Percentiles rank a stretch among this genome's conserved stretches.
Conservation (phyloP, 30 jellyfish, hydroid and myxozoan species). For the Aurelia coerulea region DNA sequence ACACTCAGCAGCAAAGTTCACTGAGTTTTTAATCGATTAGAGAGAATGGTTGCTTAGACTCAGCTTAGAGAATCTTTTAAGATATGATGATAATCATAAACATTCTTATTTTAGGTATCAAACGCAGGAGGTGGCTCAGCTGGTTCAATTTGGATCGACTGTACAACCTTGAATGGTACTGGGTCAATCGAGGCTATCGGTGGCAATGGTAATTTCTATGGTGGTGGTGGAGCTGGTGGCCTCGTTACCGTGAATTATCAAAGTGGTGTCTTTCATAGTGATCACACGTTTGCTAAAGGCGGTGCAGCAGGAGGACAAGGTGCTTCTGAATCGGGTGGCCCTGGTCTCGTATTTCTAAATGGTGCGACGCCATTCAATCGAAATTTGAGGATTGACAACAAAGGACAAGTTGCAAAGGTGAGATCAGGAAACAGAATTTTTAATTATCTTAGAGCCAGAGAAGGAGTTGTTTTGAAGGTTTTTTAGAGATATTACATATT, state of each 20-base stretch:
- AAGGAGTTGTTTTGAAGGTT: no score
- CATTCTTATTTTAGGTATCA: not conserved
- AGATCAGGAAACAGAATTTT: no score
- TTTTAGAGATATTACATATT: not conserved
- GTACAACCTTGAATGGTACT: conserved; percentile 33
- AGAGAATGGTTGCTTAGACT: not conserved
- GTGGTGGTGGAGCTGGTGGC: conserved; percentile 82
- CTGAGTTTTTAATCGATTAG: no score
- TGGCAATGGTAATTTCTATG: conserved; percentile 49
- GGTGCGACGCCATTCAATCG: conserved; percentile 38
- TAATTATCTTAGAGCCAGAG: no score
- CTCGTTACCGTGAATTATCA: conserved; percentile 39
- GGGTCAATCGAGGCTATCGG: conserved; percentile 61
- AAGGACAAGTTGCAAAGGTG: conserved; percentile 65
- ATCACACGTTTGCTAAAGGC: conserved; percentile 61
- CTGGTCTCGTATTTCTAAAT: conserved; percentile 54
- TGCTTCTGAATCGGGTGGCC: conserved; percentile 67
- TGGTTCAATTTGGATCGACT: conserved; percentile 56
- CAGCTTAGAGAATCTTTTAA: not conserved
- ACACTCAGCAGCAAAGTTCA: no score
- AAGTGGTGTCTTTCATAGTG: conserved; percentile 54
- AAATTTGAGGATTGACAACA: conserved; percentile 58
- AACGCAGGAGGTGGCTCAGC: conserved; percentile 73
- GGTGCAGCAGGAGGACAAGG: conserved; percentile 56
- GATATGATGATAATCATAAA: not conserved